Conservation (phyloP, 53 echinoderm and acorn worm species). For the Antedon mediterranea region DNA sequence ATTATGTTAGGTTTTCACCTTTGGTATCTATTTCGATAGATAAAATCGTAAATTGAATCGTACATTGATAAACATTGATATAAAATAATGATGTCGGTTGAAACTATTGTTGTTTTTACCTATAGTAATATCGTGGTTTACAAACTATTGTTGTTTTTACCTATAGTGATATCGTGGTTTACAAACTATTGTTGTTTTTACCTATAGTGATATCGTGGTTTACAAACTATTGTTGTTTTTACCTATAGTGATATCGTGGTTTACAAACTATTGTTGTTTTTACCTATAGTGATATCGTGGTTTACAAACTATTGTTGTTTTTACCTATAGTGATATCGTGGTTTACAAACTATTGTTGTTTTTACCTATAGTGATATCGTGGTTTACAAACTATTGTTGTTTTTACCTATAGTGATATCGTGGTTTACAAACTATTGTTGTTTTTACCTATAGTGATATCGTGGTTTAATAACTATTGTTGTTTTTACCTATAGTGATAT, state of each 20-base stretch:
- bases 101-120: too few relatives aligned
- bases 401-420: conserved; percentile 25
- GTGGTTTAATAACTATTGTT: too few relatives aligned
- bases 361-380: conserved; percentile 31
- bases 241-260: conserved; percentile 44
- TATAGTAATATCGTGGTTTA: conserved; percentile 53
- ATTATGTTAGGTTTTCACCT: too few relatives aligned
- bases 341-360: conserved; percentile 19
- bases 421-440: conserved; percentile 38
- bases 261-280: conserved; percentile 7
- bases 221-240: background rate
- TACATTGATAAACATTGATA: too few relatives aligned
- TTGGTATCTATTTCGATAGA: too few relatives aligned
- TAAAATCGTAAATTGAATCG: too few relatives aligned
- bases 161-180: conserved; percentile 52
- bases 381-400: conserved; percentile 29
- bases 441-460: conserved; percentile 26
- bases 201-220: conserved; percentile 51
- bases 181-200: background rate
- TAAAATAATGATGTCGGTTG: too few relatives aligned
- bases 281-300: conserved; percentile 43
- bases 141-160: background rate
- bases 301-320: conserved; percentile 8
- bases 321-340: conserved; percentile 37
- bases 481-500: too few relatives aligned